Percentiles rank a stretch among this genome's conserved stretches.
Evolutionary conservation across 1,140 invertebrate species (phyloP).

Genomic region (Drosophila hydei): DNA sequence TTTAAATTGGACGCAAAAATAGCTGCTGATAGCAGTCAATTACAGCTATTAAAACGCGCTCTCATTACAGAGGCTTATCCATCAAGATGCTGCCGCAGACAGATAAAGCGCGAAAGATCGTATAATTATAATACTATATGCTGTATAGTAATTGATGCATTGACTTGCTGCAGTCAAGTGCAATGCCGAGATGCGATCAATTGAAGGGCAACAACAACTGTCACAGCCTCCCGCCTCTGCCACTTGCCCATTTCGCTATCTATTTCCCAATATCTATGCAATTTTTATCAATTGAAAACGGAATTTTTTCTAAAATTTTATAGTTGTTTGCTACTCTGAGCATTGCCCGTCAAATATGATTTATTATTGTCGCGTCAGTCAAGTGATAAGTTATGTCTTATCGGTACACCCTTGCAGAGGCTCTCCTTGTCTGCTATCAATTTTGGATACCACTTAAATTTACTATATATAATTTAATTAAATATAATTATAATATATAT

Average conservation of each 20-base stretch:
- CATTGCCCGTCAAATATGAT: slow-evolving; percentile 5
- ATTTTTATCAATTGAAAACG: slow-evolving; percentile 18
- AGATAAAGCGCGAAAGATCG: not conserved
- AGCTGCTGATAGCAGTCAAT: slow-evolving; percentile 9
- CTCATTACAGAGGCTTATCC: slow-evolving; percentile 25
- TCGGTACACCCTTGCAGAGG: not conserved
- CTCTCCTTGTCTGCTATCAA: too few species aligned
- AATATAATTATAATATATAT: too few species aligned
- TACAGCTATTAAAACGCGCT: not conserved
- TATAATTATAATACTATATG: slow-evolving; percentile 1
- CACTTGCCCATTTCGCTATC: not conserved
- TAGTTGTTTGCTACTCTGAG: not conserved
- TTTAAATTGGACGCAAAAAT: slow-evolving; percentile 32
- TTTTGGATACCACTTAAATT: too few species aligned
- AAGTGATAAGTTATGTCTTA: not conserved
- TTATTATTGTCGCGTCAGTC: slow-evolving; percentile 6
- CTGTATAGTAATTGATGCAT: slow-evolving; percentile 24
- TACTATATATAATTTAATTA: too few species aligned
- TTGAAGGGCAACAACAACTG: slow-evolving; percentile 3
- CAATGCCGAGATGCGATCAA: slow-evolving; percentile 33
- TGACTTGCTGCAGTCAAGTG: slow-evolving; percentile 33
- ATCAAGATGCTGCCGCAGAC: not conserved
- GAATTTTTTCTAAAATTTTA: not conserved
- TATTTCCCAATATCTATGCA: slow-evolving; percentile 2
- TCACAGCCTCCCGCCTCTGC: not conserved